phyloP scores from a whole-genome alignment of 2,888 invertebrate species.

The Drosophila pseudotakahashii region DNA sequence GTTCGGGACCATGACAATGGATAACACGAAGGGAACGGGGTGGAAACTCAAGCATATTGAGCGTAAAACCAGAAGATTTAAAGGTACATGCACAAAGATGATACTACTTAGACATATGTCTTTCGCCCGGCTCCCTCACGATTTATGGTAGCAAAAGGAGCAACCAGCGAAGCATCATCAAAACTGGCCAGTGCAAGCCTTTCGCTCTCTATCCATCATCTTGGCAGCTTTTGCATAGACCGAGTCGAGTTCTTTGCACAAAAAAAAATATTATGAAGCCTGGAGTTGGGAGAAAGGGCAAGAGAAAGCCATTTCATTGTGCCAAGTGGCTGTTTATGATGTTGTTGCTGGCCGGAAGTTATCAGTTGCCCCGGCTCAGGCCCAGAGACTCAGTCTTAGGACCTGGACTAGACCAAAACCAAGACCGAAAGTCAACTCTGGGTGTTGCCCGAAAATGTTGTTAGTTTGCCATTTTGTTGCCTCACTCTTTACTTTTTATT shows the following conservation, averaged over 20 bases:
- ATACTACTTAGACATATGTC: slow-evolving; percentile 57
- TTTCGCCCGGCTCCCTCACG: slow-evolving; percentile 24
- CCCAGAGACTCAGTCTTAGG: neutral
- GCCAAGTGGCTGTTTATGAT: slow-evolving; percentile 54
- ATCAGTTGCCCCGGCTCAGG: slow-evolving; percentile 66
- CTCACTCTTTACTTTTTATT: slow-evolving; percentile 40
- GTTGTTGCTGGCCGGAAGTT: slow-evolving; percentile 66
- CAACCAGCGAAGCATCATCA: slow-evolving; percentile 30
- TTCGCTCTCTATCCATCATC: slow-evolving; percentile 66
- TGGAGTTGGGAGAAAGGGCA: neutral
- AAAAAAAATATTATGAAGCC: neutral
- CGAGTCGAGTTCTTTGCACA: slow-evolving; percentile 20
- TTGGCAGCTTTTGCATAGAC: slow-evolving; percentile 48
- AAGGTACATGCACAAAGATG: slow-evolving; percentile 72
- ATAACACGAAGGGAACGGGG: neutral
- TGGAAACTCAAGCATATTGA: slow-evolving; percentile 57
- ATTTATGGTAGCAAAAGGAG: slow-evolving; percentile 37
- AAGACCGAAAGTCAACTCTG: slow-evolving; percentile 47
- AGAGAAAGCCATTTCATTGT: slow-evolving; percentile 43
- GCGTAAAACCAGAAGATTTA: slow-evolving; percentile 75
- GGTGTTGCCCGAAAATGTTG: slow-evolving; percentile 58
- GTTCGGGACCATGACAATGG: slow-evolving; percentile 61
- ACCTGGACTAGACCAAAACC: slow-evolving; percentile 16
- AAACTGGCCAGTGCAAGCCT: slow-evolving; percentile 40
- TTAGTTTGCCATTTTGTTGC: slow-evolving; percentile 51